Conservation (phyloP, 2,113 vertebrate genomes). For the Vombatus ursinus region DNA sequence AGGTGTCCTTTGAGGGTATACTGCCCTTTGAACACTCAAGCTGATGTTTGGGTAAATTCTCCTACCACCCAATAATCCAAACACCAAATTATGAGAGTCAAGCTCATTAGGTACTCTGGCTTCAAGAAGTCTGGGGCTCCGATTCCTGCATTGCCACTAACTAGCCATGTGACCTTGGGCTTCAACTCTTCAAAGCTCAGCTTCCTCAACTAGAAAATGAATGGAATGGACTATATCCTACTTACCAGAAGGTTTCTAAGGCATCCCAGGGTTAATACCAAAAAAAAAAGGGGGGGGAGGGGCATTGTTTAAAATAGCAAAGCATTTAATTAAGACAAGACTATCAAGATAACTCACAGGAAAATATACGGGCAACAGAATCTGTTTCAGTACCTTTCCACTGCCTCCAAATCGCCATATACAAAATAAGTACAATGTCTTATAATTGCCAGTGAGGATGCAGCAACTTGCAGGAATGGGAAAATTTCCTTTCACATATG, state of each 20-base stretch:
- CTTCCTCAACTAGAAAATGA: neutral
- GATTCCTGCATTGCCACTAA: neutral
- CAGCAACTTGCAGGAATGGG: neutral
- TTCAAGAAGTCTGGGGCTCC: neutral
- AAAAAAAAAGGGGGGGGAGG: too few species aligned
- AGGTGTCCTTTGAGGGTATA: neutral
- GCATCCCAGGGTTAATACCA: neutral
- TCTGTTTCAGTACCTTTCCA: neutral
- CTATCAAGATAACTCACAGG: neutral
- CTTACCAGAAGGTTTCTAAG: neutral
- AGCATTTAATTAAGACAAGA: neutral
- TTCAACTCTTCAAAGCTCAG: neutral
- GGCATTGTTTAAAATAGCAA: neutral
- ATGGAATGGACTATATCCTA: neutral
- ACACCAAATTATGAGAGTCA: neutral
- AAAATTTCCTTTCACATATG: neutral
- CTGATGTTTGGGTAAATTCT: neutral
- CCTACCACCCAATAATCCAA: neutral
- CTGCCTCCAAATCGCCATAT: neutral
- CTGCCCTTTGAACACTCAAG: neutral
- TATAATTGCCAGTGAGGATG: neutral
- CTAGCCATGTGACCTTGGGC: neutral
- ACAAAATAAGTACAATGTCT: neutral
- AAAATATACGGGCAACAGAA: neutral
- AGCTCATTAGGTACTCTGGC: neutral